A percentile compares a stretch with the other conserved stretches of the same genome.
Conservation (phyloP, 2,797 vertebrate species). For the Trachops cirrhosus region DNA sequence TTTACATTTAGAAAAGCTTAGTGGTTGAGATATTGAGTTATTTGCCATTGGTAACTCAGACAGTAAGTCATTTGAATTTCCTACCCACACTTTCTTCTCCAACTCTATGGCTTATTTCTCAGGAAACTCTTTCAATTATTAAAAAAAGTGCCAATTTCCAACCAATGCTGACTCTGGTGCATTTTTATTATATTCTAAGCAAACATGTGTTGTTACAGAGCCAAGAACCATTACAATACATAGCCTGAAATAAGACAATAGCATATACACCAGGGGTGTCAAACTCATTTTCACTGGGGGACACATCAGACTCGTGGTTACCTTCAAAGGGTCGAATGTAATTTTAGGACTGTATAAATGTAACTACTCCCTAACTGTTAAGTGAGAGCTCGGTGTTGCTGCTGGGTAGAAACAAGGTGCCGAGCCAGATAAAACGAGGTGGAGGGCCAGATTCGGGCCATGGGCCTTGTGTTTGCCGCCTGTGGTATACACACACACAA, state of each 20-base stretch:
- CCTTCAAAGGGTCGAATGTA: too few species aligned
- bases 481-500: background rate
- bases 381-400: too few species aligned
- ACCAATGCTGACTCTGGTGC: background rate
- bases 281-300: too few species aligned
- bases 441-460: too few species aligned
- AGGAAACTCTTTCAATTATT: background rate
- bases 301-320: too few species aligned
- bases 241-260: background rate
- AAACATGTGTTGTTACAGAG: background rate
- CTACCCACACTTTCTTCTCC: background rate
- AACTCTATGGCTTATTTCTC: background rate
- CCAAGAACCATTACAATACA: background rate
- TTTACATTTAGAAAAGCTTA: background rate
- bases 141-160: background rate
- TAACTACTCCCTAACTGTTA: too few species aligned
- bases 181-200: background rate
- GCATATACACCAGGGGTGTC: background rate
- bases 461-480: too few species aligned
- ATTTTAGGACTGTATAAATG: too few species aligned
- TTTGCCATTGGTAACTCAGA: background rate
- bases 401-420: too few species aligned
- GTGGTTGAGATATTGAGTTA: background rate
- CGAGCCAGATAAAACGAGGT: too few species aligned
- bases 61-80: background rate